Evolutionary conservation across 2,113 vertebrate genomes (phyloP).

Genomic region (Zosterops borbonicus): DNA sequence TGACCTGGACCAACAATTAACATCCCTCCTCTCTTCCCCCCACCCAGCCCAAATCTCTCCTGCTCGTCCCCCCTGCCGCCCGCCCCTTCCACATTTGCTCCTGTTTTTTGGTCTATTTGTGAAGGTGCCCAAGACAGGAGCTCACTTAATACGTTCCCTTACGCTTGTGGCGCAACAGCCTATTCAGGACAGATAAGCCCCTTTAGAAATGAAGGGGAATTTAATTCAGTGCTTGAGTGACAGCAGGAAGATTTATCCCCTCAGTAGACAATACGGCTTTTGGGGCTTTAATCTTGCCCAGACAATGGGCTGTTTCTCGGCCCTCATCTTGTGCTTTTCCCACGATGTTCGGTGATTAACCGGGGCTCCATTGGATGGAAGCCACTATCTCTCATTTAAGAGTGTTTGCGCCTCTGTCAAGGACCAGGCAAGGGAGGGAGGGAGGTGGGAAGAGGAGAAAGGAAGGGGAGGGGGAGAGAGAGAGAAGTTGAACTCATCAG

Average conservation of each 20-base stretch:
- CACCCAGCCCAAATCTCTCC: constrained; percentile 40
- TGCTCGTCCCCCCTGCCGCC: constrained; percentile 51
- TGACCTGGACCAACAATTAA: constrained; percentile 70
- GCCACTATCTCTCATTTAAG: constrained; percentile 90
- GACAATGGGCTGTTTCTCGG: constrained; percentile 94
- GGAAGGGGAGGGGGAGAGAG: constrained; percentile 38
- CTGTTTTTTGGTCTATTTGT: constrained; percentile 80
- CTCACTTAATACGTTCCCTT: constrained; percentile 86
- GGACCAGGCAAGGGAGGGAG: constrained; percentile 59
- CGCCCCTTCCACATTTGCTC: constrained; percentile 40
- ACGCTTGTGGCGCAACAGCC: constrained; percentile 91
- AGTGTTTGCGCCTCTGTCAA: constrained; percentile 79
- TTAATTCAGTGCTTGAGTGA: constrained; percentile 99
- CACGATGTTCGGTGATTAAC: constrained; percentile 96
- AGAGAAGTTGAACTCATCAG: constrained; percentile 4
- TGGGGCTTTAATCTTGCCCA: constrained; percentile 96
- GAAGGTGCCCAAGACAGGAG: constrained; percentile 86
- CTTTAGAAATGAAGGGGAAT: constrained; percentile 96
- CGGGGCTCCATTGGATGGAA: constrained; percentile 82
- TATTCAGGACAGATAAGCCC: constrained; percentile 99
- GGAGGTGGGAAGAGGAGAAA: constrained; percentile 65
- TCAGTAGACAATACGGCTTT: constrained; percentile 92
- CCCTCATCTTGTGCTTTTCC: constrained; percentile 89
- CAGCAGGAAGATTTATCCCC: constrained; percentile 99
- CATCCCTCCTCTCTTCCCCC: constrained; percentile 73